Percentiles rank a stretch among this genome's conserved stretches.
phyloP scores from a whole-genome alignment of 2,888 invertebrate genomes.

The Caenorhabditis uteleia region DNA sequence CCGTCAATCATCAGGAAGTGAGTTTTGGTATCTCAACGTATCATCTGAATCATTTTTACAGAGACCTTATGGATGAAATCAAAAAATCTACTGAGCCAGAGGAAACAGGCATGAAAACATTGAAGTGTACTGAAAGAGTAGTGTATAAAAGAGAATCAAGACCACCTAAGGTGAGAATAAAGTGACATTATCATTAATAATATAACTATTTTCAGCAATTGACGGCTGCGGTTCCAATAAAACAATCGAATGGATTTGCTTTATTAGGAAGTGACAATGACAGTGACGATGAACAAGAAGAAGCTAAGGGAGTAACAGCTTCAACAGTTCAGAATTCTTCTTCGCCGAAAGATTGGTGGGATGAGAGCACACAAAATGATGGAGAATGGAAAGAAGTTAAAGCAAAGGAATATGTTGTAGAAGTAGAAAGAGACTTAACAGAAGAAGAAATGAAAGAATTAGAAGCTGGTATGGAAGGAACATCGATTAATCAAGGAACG shows the following conservation, averaged over 20 bases:
- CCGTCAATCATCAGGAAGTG: constrained; percentile 27
- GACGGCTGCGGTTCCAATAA: constrained; percentile 20
- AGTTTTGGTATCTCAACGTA: background rate
- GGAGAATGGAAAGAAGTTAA: constrained; percentile 26
- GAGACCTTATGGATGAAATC: constrained; percentile 34
- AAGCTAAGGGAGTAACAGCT: background rate
- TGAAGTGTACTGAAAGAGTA: constrained; percentile 34
- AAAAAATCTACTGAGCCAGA: constrained; percentile 23
- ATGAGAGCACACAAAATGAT: constrained; percentile 11
- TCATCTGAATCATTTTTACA: background rate
- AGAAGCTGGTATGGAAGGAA: constrained; percentile 13
- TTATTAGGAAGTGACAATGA: constrained; percentile 37
- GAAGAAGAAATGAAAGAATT: too few species aligned
- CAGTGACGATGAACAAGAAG: constrained; percentile 20
- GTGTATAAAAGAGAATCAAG: constrained; percentile 33
- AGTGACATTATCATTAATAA: background rate
- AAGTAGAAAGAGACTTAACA: constrained; percentile 20
- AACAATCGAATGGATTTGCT: constrained; percentile 33
- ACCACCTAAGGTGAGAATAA: constrained; percentile 13
- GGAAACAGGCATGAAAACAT: constrained; percentile 26
- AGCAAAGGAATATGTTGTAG: constrained; percentile 21
- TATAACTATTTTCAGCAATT: constrained; percentile 13
- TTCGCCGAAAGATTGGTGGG: constrained; percentile 41
- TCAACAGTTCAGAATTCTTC: background rate
- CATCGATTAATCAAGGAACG: background rate